Base-by-base conservation (phyloP, 2,888 invertebrate species). In the Euphydryas editha region DNA sequence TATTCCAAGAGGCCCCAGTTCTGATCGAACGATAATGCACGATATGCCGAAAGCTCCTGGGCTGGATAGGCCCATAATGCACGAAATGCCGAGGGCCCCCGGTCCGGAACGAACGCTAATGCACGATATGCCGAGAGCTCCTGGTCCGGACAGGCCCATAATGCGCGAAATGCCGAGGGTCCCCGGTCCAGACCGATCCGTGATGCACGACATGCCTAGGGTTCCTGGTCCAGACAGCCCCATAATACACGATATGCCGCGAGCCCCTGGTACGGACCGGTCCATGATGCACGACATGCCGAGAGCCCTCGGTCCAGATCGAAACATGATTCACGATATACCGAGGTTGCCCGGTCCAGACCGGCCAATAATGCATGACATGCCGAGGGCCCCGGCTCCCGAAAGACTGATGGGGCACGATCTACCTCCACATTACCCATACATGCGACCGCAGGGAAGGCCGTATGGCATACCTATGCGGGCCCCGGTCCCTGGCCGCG, bases 401-500 rank as follows among this genome's bases (percentile, higher is more conserved):
- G 70, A 70, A 11, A 62, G 70, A 56, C 59, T 65, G 51, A 70
- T 65, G 59, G 66, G 59, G 68, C 75, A 44, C 74, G 76, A 65
- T 49, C 72, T 59, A 70, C 69, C 54, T 59, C 72, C 71, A 10
- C 73, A 70, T 72, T 74, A 71, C 66, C 71, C 70, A 56, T 72
- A 67, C 63, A 62, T 70, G 72, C 21, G 76, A 47, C 67, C 65
- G 39, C 76, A 59, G 54, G 69, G 61, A 67, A 72, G 70, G 57
- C 66, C 71, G 44, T 73, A 66, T 72, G 73, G 63, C 62, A 69
- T 63, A 65, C 75, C 64, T 65, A 70, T 70, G 61, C 74, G 68
- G 69, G 59, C 71, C 64, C 72, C 77, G 73, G 39, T 75, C 75
- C 66, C 74, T 73, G 71, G 74, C 74, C 61, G 74, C 73, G 37